Percentiles rank a stretch among this genome's conserved stretches.
phyloP scores from a whole-genome alignment of 2,888 invertebrate genomes.

The Augiades crinisus region DNA sequence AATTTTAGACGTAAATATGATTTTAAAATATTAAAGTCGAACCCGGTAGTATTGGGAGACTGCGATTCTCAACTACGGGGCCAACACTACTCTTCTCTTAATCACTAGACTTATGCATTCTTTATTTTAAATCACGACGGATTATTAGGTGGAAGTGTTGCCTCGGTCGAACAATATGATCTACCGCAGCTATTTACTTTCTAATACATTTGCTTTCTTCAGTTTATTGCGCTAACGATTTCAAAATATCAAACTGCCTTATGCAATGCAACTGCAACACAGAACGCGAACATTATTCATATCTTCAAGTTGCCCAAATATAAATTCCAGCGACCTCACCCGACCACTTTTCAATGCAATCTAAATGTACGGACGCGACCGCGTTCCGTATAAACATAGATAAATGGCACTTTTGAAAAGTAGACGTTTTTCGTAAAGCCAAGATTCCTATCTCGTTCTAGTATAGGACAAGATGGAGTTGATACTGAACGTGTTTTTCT shows the following conservation, averaged over 20 bases:
- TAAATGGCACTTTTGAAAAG: background rate
- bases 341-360: constrained; percentile 6
- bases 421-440: background rate
- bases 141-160: no score
- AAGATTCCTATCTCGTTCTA: background rate
- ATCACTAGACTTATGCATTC: background rate
- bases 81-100: no score
- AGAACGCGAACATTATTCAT: constrained; percentile 10
- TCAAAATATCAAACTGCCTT: constrained; percentile 1
- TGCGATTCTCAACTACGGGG: no score
- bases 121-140: background rate
- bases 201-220: background rate
- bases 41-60: no score
- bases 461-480: background rate
- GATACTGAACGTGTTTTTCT: no score
- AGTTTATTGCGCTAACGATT: constrained; percentile 2
- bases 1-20: no score
- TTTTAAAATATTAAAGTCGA: no score
- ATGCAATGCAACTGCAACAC: background rate
- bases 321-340: constrained; percentile 1
- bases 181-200: no score
- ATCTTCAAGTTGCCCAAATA: constrained; percentile 7
- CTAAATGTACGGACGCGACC: background rate
- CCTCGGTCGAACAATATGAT: no score
- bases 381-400: background rate